phyloP scores from a whole-genome alignment of 2,888 invertebrate species.

The Timema cristinae region DNA sequence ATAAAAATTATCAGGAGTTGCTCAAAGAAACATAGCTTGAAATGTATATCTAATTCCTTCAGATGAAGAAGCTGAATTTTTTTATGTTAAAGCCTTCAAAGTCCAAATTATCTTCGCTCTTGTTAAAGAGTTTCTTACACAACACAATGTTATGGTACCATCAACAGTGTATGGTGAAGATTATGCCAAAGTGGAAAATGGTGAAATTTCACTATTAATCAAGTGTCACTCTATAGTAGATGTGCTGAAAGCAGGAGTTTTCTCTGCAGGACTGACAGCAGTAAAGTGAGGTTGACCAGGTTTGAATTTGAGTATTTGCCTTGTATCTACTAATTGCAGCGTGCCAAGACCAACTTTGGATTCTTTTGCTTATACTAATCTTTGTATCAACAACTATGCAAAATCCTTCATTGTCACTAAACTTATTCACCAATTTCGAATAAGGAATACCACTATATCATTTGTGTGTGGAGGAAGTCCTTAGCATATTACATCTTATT shows the following conservation, averaged over 20 bases:
- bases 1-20: not conserved
- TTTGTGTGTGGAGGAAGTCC: too few relatives aligned
- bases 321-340: not conserved
- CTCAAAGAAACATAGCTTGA: not conserved
- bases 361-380: too few relatives aligned
- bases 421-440: too few relatives aligned
- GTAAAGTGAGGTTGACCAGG: not conserved
- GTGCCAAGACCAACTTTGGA: too few relatives aligned
- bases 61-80: not conserved
- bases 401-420: too few relatives aligned
- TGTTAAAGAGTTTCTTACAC: not conserved
- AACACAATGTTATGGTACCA: not conserved
- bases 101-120: not conserved
- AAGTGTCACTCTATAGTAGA: not conserved
- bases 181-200: not conserved
- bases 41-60: not conserved
- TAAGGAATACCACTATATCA: too few relatives aligned
- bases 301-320: not conserved
- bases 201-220: not conserved
- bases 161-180: not conserved
- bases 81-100: not conserved
- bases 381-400: too few relatives aligned
- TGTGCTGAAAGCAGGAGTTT: conserved; percentile 4
- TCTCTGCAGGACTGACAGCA: not conserved
- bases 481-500: too few relatives aligned